A percentile compares a stretch with the other conserved stretches of the same genome.
phyloP scores from a whole-genome alignment of 1,140 invertebrate species.

The Drosophila pallidifrons region DNA sequence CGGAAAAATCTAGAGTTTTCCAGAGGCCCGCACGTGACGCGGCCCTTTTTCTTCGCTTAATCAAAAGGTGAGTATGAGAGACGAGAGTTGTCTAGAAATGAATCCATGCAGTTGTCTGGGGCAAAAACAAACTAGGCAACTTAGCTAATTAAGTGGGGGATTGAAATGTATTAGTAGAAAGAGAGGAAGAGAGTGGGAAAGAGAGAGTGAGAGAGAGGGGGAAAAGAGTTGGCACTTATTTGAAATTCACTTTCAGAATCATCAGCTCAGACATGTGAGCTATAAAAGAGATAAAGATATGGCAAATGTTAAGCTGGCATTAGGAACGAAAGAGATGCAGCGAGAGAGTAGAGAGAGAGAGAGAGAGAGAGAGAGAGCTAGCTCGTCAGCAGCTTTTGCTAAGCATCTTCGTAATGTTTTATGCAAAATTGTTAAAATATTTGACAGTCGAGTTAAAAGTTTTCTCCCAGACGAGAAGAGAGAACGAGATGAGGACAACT shows the following conservation, averaged over 20 bases:
- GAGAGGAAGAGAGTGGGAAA: background rate
- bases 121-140: conserved; percentile 17
- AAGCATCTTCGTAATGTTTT: conserved; percentile 72
- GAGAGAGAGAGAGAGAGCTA: background rate
- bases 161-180: background rate
- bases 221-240: conserved; percentile 32
- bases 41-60: conserved; percentile 36
- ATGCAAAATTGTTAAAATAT: conserved; percentile 82
- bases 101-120: conserved; percentile 7
- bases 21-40: conserved; percentile 45
- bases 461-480: conserved; percentile 50
- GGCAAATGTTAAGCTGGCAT: conserved; percentile 7
- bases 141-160: conserved; percentile 46
- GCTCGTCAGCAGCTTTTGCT: conserved; percentile 9
- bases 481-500: conserved; percentile 17
- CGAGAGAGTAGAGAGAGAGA: background rate
- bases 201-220: background rate
- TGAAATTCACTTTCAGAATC: conserved; percentile 64
- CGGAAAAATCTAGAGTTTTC: conserved; percentile 30
- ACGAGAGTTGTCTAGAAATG: background rate
- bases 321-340: background rate
- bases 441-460: conserved; percentile 78
- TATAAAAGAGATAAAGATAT: conserved; percentile 11
- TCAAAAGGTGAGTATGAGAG: conserved; percentile 42
- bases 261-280: conserved; percentile 40